Evolutionary conservation across 2,113 vertebrate species (phyloP).

Genomic region (Cyanoramphus novaezelandiae): DNA sequence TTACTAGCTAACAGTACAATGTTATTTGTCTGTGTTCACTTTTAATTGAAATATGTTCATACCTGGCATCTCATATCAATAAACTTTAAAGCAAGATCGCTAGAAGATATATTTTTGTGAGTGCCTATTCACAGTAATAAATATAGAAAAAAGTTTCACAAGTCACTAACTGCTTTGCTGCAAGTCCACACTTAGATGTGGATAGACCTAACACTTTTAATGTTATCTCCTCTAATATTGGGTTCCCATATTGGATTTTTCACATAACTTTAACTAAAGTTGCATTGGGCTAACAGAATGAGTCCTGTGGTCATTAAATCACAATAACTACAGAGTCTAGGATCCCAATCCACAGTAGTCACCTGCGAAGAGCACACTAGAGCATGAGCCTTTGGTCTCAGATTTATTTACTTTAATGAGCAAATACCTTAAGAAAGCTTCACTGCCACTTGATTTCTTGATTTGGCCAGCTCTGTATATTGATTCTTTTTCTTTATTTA

Average conservation of each 20-base stretch:
- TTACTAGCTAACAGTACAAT: background rate
- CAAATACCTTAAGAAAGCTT: background rate
- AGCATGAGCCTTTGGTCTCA: background rate
- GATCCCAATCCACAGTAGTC: background rate
- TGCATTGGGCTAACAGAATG: background rate
- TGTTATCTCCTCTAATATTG: background rate
- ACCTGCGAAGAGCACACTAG: rapidly evolving
- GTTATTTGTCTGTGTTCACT: background rate
- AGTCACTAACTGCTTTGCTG: background rate
- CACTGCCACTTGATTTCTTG: background rate
- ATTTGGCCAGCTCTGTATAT: background rate
- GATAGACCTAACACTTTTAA: background rate
- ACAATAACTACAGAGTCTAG: background rate
- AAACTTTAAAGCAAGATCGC: background rate
- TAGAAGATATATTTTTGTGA: background rate
- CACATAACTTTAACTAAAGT: background rate
- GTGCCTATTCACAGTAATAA: background rate
- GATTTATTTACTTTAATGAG: background rate
- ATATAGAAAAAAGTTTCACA: background rate
- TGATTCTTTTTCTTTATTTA: background rate
- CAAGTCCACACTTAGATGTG: background rate
- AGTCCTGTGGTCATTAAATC: background rate
- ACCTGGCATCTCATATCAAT: background rate
- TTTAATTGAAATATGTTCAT: background rate
- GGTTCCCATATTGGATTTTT: background rate